Conservation (phyloP, 2,113 vertebrate genomes). For the Bubo blakistoni region DNA sequence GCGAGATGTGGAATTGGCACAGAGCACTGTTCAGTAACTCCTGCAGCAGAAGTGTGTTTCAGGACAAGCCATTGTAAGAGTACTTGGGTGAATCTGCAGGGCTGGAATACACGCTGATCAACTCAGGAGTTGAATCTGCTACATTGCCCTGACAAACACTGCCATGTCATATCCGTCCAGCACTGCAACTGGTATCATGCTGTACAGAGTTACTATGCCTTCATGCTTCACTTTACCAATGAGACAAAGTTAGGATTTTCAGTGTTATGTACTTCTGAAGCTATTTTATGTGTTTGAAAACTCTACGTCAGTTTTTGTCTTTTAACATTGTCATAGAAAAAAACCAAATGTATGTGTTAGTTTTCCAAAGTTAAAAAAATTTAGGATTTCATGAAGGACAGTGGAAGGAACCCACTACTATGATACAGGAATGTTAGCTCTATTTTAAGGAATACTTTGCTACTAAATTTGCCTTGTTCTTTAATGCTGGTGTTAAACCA, state of each 20-base stretch:
- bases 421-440: not conserved
- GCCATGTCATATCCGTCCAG: accelerated
- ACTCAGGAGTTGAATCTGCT: not conserved
- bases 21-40: no score
- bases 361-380: not conserved
- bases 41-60: not conserved
- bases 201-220: not conserved
- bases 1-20: not conserved
- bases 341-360: not conserved
- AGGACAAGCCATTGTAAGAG: not conserved
- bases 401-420: not conserved
- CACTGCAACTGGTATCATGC: accelerated
- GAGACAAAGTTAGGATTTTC: not conserved
- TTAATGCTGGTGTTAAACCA: not conserved
- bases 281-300: not conserved
- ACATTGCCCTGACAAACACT: not conserved
- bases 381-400: not conserved
- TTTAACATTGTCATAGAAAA: not conserved
- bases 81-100: not conserved
- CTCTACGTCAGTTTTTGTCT: not conserved
- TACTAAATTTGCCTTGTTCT: not conserved
- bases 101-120: not conserved
- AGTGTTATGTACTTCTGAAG: accelerated
- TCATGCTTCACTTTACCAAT: not conserved
- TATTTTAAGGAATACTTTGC: not conserved